These are phyloP conservation scores for Hyperopisus bebe DNA, from an alignment of 2,113 vertebrate species.

Conservation along the genomic window DNA sequence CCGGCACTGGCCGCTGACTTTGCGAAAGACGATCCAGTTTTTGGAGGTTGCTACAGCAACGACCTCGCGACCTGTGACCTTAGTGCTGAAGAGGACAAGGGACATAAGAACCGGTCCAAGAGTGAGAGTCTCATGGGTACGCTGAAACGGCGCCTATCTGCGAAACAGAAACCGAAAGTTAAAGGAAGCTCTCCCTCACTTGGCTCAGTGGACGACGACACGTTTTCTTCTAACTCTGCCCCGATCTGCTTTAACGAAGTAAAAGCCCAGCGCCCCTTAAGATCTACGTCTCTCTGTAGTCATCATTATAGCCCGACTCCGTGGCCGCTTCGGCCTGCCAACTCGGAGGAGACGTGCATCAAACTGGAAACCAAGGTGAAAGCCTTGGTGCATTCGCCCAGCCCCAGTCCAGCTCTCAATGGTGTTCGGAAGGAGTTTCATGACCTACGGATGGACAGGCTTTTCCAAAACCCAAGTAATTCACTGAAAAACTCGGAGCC, in stretches of 20 bases:
- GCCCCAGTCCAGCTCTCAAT: constrained; percentile 81
- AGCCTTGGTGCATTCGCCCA: constrained; percentile 87
- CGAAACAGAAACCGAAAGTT: constrained; percentile 89
- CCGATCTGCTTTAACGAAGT: constrained; percentile 86
- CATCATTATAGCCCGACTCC: constrained; percentile 96
- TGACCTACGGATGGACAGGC: constrained; percentile 76
- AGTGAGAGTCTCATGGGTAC: constrained; percentile 94
- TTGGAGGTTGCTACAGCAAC: constrained; percentile 87
- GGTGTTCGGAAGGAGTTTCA: constrained; percentile 86
- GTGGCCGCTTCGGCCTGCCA: constrained; percentile 85
- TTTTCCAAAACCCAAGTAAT: constrained; percentile 73
- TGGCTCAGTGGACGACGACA: constrained; percentile 76
- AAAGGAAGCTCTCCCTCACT: constrained; percentile 73
- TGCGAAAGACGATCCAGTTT: constrained; percentile 87
- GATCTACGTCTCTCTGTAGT: constrained; percentile 83
- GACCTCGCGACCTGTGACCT: constrained; percentile 81
- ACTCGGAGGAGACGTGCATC: constrained; percentile 88
- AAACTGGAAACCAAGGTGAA: constrained; percentile 96
- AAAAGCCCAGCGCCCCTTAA: constrained; percentile 80
- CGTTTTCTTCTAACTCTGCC: constrained; percentile 83
- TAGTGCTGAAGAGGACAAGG: constrained; percentile 78
- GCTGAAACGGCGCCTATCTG: constrained; percentile 83
- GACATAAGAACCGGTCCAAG: constrained; percentile 80
- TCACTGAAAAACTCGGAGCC: constrained; percentile 73
- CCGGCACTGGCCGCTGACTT: constrained; percentile 77